Base-by-base conservation (phyloP, 2,113 vertebrate genomes). In the Ciconia maguari region DNA sequence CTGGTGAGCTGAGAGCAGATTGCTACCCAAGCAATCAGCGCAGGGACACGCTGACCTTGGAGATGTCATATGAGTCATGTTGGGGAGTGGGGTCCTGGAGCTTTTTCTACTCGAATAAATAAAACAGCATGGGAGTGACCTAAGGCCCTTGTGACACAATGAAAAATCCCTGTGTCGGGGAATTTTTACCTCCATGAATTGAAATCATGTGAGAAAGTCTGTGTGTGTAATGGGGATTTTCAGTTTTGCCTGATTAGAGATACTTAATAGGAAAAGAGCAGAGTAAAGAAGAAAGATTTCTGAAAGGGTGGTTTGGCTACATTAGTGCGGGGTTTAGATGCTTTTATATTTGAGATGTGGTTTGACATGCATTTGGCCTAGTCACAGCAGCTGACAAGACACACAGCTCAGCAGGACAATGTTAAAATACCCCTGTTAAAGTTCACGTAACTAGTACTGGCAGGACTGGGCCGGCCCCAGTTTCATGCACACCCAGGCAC, bases 211-310 rank as follows among this genome's bases (percentile, higher is more conserved):
- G 95, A 96, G 38, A 72, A 24, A 79, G 15, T 21, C 68, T 80
- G 25, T 77, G 84, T 68, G 41, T 7, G 1, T 74, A 92, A 94
- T 20, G n/a, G 38, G 32, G 80, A 78, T 94, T 96, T 96, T 95
- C 64, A 71, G 71, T 92, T 96, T 95, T 93, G 92, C 86, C 64
- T 84, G 38, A 61, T 44, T 87, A 85, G 83, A 78, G 64, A 71
- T 51, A 70, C 51, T 86, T 90, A 89, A 86, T 29, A 57, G 24
- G 49, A 65, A 90, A 48, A 83, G 15, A 72, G 44, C 41, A 77
- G 54, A 30, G 20, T 54, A 80, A 68, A 36, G 51, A 82, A 60
- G 51, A 49, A 77, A 48, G 22, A 54, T 70, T 86, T 88, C 25
- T 4, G 3, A 19, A 89, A 70, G 49, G 64, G 44, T n/a, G 9